Evolutionary conservation across 2,113 vertebrate species (phyloP), one percentile per base, ranked within the genome.

Genomic region (Myrmecobius fasciatus): DNA sequence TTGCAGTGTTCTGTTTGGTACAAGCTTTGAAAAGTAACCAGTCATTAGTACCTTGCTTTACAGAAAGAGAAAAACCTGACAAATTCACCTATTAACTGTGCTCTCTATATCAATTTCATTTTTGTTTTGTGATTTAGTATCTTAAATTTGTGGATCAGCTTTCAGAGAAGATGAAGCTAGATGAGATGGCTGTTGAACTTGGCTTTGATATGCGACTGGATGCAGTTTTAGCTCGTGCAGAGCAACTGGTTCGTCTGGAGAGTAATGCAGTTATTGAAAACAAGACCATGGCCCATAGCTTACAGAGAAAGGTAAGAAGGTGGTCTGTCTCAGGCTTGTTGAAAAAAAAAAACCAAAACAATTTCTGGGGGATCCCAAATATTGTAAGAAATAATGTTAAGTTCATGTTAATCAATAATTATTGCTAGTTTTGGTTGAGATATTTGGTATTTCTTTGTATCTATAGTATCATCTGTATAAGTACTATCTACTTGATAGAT

Each of bases 181-280:
- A 99, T 46, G 96, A 97, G 12, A 94, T 99, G 90, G 98, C 98
- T 92, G 97, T 97, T 95, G 99, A 99, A 91, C 97, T 99, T 51
- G 99, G 99, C 54, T 99, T 99, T 49, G 99, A 99, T 94, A 99
- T 99, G 99, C 98, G 98, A n/a, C 95, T 99, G 47, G 98, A 99
- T 89, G 98, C 97, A 0, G 98, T 99, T 96, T 97, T 99, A 95
- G 98, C 99, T 83, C 99, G 99, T 0, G 97, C 97, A 24, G 99
- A 99, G 92, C 99, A 99, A 97, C 97, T 99, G 91, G 97, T 99
- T 90, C 99, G 98, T 96, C 98, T 99, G 0, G 99, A 99, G 98
- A 98, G 98, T 93, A 98, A 97, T 0, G 98, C 99, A 0, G 96
- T 99, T 96, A 97, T 99, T 95, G 99, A 99, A 97, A 99, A 98